Conservation (phyloP, 2,113 vertebrate genomes). For the Arvicanthis niloticus region DNA sequence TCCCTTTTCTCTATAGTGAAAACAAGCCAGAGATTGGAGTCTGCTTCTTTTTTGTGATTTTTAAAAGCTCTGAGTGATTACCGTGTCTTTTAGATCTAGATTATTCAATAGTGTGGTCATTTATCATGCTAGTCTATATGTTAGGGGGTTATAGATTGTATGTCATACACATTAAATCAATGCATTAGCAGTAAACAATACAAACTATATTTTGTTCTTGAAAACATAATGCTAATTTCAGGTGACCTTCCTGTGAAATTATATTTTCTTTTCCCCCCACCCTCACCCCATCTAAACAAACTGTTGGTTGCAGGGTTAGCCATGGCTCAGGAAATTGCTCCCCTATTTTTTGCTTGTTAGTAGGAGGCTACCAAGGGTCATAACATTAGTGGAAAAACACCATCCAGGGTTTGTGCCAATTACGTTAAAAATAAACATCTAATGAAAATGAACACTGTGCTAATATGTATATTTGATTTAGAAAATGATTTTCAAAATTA, state of each 20-base stretch:
- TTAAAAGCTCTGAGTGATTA: background rate
- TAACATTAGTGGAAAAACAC: constrained; percentile 59
- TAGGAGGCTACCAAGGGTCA: background rate
- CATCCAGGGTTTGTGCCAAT: constrained; percentile 29
- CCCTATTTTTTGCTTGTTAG: background rate
- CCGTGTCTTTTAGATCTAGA: background rate
- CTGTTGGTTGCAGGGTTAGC: background rate
- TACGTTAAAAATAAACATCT: constrained; percentile 68
- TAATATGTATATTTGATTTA: constrained; percentile 47
- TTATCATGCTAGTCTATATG: background rate
- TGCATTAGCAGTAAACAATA: background rate
- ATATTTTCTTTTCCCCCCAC: background rate
- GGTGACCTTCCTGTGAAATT: background rate
- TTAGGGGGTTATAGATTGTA: background rate
- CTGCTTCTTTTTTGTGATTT: constrained; percentile 4
- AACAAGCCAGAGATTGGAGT: constrained; percentile 4
- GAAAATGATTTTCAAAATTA: constrained; percentile 60
- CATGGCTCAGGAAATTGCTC: constrained; percentile 4
- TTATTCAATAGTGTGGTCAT: background rate
- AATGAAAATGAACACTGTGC: constrained; percentile 46
- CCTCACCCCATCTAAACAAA: background rate
- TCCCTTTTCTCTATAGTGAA: constrained; percentile 28
- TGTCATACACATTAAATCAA: constrained; percentile 33
- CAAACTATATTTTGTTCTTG: background rate
- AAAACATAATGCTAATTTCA: constrained; percentile 20